Base-by-base conservation (phyloP, 2,797 vertebrate species). In the Gymnopithys bicolor region DNA sequence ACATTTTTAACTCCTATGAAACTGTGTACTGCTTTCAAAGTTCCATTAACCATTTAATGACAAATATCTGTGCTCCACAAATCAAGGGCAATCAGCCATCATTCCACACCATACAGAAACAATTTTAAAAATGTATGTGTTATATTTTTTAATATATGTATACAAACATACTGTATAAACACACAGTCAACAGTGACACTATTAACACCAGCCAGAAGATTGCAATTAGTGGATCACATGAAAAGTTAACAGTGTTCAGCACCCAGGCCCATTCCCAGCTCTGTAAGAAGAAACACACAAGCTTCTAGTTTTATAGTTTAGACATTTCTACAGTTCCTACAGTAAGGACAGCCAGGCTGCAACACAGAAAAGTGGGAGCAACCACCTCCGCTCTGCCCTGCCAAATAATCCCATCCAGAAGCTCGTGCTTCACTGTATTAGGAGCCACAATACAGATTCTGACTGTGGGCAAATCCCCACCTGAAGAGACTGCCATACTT, bases 1-100 rank as follows among this genome's bases (percentile, higher is more conserved):
- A 84, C 19, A 46, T 75, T 76, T 87, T 67, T 30, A 39, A 21
- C 70, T 90, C 81, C 86, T 53, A 90, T 53, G 19, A 43, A 81
- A 64, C 17, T 13, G 7, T 10, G 46, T 56, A 69, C 32, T 53
- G 53, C 45, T 66, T 87, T 35, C 16, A 77, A 86, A 86, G 56
- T 41, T 56, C 45, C 49, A 77, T 74, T 80, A 85, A 52, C 67
- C 37, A 69, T 67, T 82, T 77, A 66, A 55, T 51, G 14, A 39
- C 19, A 75, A 91, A 49, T 22, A 13, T 17, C 59, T 84, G 35
- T 37, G 45, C 32, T 92, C 32, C 45, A 63, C 7, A 32, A 83
- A 80, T 28, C 25, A 56, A 67, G 41, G 25, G 55, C 52, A 82
- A 59, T 35, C 27, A 35, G 22, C 3, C 45, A 32, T 28, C 28